Conservation (phyloP, 2,113 vertebrate species). For the Prunella himalayana region DNA sequence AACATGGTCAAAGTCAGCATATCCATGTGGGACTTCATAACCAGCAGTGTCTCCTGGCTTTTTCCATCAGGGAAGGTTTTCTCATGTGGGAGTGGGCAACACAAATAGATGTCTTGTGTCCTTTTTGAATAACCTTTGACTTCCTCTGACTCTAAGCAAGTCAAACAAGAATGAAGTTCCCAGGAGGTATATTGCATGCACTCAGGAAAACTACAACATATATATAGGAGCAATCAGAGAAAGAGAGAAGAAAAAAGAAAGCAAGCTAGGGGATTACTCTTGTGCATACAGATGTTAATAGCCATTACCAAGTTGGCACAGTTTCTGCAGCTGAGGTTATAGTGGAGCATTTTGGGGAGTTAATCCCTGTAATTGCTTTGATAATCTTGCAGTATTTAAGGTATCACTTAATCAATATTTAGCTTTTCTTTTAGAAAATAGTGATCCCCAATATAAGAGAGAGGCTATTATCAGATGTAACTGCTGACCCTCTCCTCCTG, state of each 20-base stretch:
- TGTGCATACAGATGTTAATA: constrained; percentile 30
- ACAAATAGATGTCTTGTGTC: background rate
- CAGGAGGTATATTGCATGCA: background rate
- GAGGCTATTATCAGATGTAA: constrained; percentile 17
- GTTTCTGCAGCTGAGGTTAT: constrained; percentile 25
- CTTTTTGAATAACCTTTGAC: background rate
- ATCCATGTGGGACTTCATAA: background rate
- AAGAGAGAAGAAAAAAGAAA: background rate
- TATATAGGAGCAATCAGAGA: background rate
- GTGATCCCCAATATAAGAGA: background rate
- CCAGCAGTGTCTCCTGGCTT: background rate
- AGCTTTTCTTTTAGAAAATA: constrained; percentile 9
- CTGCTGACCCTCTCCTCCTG: constrained; percentile 51
- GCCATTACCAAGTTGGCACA: constrained; percentile 29
- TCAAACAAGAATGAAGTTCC: background rate
- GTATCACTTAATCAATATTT: constrained; percentile 54
- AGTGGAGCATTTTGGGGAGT: constrained; percentile 28
- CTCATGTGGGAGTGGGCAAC: background rate
- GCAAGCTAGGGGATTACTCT: background rate
- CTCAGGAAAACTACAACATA: background rate
- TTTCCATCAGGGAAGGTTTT: background rate
- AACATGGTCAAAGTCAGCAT: background rate
- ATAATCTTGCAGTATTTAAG: constrained; percentile 46
- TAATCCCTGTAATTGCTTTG: constrained; percentile 55
- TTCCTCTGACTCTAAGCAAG: background rate